phyloP scores from a whole-genome alignment of 2,797 vertebrate genomes.

The Tadarida brasiliensis region DNA sequence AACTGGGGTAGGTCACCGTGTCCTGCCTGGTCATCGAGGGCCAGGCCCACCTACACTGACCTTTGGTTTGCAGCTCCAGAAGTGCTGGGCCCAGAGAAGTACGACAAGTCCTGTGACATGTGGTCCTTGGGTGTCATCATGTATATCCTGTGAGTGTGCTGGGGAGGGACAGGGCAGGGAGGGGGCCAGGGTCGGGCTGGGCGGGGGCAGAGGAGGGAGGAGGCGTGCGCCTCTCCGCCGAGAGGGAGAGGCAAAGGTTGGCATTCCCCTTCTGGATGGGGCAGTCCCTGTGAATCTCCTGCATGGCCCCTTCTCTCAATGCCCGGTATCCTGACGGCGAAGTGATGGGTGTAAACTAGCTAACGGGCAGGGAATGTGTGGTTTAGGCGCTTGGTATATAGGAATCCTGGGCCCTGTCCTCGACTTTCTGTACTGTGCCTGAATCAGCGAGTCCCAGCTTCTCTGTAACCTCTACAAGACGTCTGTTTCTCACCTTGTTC shows the following conservation, averaged over 20 bases:
- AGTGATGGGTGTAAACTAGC: neutral
- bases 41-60: neutral
- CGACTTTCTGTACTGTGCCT: neutral
- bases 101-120: constrained; percentile 99
- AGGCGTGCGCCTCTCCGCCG: neutral
- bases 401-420: neutral
- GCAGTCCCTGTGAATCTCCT: neutral
- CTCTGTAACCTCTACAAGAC: neutral
- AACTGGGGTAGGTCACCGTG: neutral
- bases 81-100: constrained; percentile 98
- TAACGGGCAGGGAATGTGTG: neutral
- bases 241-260: neutral
- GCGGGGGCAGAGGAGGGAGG: neutral
- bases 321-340: neutral
- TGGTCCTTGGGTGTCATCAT: constrained; percentile 99
- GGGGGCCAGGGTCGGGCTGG: rapidly evolving
- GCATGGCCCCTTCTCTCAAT: rapidly evolving
- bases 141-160: constrained; percentile 97
- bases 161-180: too few relatives aligned
- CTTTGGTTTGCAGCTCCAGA: constrained; percentile 92
- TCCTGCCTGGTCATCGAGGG: too few relatives aligned
- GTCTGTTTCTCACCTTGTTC: neutral
- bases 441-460: neutral
- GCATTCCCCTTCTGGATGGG: neutral
- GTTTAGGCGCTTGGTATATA: neutral